Evolutionary conservation across 2,797 vertebrate genomes (phyloP).

Genomic region (Anableps anableps): DNA sequence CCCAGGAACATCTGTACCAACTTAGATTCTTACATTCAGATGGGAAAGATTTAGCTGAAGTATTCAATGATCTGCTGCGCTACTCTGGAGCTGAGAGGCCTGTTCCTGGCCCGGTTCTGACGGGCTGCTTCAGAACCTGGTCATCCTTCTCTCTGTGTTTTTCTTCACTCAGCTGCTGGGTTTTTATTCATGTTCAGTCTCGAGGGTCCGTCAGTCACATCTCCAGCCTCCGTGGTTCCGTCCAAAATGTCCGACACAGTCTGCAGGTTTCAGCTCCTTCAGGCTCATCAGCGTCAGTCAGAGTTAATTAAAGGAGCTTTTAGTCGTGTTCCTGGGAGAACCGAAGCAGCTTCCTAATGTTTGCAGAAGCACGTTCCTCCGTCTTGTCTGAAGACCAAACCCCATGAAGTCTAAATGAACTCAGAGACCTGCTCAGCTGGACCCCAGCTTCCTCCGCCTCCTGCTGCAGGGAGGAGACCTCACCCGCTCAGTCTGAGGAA

Average conservation of each 20-base stretch:
- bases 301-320: background rate
- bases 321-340: background rate
- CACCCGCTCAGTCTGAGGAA: background rate
- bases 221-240: background rate
- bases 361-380: background rate
- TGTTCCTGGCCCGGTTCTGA: too few species aligned
- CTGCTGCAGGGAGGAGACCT: background rate
- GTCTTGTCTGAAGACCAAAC: background rate
- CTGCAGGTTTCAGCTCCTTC: background rate
- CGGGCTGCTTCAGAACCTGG: too few species aligned
- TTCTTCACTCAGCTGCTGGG: too few species aligned
- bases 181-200: background rate
- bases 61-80: too few species aligned
- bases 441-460: background rate
- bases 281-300: background rate
- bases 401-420: background rate
- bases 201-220: background rate
- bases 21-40: too few species aligned
- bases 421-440: background rate
- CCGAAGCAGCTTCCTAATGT: background rate
- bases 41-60: too few species aligned
- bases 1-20: too few species aligned
- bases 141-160: too few species aligned
- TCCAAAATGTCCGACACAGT: background rate
- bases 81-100: too few species aligned